These are phyloP conservation scores for Philaethria dido DNA, from an alignment of 2,888 invertebrate species.

Conservation along the genomic window DNA sequence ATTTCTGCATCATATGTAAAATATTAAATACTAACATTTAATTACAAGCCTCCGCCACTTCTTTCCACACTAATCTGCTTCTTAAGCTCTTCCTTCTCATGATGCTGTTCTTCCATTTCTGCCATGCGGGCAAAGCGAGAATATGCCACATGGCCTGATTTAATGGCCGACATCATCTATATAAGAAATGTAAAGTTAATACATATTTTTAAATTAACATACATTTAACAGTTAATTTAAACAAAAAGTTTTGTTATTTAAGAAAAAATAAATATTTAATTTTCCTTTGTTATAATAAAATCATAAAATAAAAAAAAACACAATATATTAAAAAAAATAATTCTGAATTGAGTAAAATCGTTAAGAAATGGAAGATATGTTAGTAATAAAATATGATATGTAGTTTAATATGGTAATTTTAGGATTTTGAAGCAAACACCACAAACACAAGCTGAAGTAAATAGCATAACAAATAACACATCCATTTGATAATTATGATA, in stretches of 20 bases:
- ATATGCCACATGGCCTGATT: conserved; percentile 97
- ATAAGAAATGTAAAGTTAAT: background rate
- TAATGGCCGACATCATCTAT: conserved; percentile 99
- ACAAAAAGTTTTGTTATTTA: background rate
- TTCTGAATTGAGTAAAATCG: background rate
- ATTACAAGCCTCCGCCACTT: conserved; percentile 96
- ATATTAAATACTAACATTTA: conserved; percentile 4
- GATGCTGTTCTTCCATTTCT: conserved; percentile 93
- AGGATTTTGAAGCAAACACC: background rate
- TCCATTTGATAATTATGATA: background rate
- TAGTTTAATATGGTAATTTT: background rate
- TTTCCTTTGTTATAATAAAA: background rate
- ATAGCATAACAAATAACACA: background rate
- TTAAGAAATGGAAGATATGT: background rate
- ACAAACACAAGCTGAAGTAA: background rate
- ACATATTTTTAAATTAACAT: background rate
- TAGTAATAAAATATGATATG: background rate
- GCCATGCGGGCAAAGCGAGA: conserved; percentile 98
- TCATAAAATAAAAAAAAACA: background rate
- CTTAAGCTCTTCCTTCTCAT: conserved; percentile 89
- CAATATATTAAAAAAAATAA: background rate
- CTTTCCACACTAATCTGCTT: conserved; percentile 95
- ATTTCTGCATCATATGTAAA: background rate
- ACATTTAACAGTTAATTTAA: background rate
- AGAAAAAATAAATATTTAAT: background rate